Percentiles rank a stretch among this genome's conserved stretches.
Conservation (phyloP, 1,140 invertebrate genomes). For the Camponotus pennsylvanicus region DNA sequence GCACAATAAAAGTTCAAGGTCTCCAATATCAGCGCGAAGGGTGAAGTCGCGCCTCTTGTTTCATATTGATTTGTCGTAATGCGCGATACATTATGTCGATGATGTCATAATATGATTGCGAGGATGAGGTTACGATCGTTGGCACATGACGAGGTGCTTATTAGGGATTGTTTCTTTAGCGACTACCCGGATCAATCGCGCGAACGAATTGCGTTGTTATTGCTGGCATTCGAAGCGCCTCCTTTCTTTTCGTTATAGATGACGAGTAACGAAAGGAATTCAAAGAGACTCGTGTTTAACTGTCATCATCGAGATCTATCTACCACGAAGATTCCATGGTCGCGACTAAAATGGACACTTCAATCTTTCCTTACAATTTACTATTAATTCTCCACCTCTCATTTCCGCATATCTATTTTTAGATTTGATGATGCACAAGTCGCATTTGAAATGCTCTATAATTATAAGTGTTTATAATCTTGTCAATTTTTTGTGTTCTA, state of each 20-base stretch:
- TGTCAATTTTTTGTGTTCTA: neutral
- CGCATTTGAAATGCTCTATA: neutral
- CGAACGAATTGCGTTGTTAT: slow-evolving; percentile 53
- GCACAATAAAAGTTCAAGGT: slow-evolving; percentile 31
- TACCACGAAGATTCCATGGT: slow-evolving; percentile 4
- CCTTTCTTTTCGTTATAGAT: slow-evolving; percentile 70
- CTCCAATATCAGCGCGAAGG: slow-evolving; percentile 1
- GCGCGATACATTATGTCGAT: slow-evolving; percentile 37
- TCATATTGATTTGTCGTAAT: slow-evolving; percentile 18
- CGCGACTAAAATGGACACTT: neutral
- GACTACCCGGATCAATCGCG: slow-evolving; percentile 33
- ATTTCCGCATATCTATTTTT: neutral
- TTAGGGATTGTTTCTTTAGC: slow-evolving; percentile 46
- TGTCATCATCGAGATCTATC: slow-evolving; percentile 30
- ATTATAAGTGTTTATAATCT: neutral
- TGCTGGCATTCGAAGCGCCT: slow-evolving; percentile 61
- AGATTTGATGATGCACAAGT: neutral
- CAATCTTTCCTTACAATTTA: neutral
- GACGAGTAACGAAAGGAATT: slow-evolving; percentile 70
- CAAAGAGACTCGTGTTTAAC: slow-evolving; percentile 45
- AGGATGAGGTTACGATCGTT: slow-evolving; percentile 9
- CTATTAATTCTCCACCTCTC: neutral
- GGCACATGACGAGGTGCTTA: slow-evolving; percentile 46
- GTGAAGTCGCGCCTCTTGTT: slow-evolving; percentile 13
- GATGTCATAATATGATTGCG: slow-evolving; percentile 48